phyloP scores from a whole-genome alignment of 2,113 vertebrate genomes.

The Perccottus glenii region DNA sequence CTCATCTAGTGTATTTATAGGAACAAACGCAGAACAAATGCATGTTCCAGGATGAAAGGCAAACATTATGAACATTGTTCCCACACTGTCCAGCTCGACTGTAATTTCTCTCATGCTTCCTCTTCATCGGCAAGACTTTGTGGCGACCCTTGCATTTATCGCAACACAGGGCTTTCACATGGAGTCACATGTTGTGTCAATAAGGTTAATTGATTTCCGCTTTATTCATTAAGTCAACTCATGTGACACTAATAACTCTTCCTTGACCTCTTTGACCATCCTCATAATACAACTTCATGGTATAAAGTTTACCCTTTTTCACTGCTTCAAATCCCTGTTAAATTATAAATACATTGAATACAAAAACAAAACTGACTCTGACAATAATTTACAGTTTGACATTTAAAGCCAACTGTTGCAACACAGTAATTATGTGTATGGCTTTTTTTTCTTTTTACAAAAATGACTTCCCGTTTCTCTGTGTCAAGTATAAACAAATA shows the following conservation, averaged over 20 bases:
- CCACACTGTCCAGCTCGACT: neutral
- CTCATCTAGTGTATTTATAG: slow-evolving; percentile 15
- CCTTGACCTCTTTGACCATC: slow-evolving; percentile 17
- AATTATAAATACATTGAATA: neutral
- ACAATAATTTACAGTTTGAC: neutral
- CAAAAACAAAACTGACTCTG: neutral
- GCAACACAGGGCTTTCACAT: slow-evolving; percentile 1
- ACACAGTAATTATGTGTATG: neutral
- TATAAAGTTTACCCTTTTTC: neutral
- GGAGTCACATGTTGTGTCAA: slow-evolving; percentile 7
- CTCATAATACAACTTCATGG: neutral
- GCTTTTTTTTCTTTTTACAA: neutral
- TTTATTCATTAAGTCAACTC: slow-evolving; percentile 47
- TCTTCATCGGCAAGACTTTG: slow-evolving; percentile 1
- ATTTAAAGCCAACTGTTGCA: neutral
- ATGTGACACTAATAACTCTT: slow-evolving; percentile 27
- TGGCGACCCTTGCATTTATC: slow-evolving; percentile 23
- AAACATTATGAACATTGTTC: neutral
- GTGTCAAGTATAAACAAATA: slow-evolving; percentile 1
- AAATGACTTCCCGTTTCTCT: slow-evolving; percentile 9
- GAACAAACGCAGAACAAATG: slow-evolving; percentile 6
- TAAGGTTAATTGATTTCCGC: slow-evolving; percentile 55
- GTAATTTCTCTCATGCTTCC: neutral
- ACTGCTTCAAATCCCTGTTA: neutral
- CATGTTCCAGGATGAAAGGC: neutral